These are phyloP conservation scores for Alitta virens DNA, from an alignment of 2,888 invertebrate species.

Conservation along the genomic window DNA sequence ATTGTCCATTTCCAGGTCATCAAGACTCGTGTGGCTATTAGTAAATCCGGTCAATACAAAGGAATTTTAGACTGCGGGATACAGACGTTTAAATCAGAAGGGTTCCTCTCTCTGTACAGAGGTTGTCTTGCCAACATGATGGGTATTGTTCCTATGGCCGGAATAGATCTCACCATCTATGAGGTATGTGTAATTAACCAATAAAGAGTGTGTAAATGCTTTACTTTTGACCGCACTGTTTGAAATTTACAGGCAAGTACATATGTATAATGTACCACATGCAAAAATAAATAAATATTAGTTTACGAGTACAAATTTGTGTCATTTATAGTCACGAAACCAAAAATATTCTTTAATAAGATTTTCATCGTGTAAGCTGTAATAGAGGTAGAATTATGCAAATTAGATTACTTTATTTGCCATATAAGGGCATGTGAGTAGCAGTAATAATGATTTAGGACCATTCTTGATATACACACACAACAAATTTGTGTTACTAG, in stretches of 20 bases:
- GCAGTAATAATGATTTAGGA: no score
- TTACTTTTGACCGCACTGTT: not conserved
- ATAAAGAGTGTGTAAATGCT: not conserved
- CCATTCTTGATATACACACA: no score
- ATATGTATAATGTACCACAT: not conserved
- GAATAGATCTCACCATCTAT: conserved; percentile 94
- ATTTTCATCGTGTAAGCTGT: no score
- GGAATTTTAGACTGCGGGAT: conserved; percentile 75
- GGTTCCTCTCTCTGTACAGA: conserved; percentile 82
- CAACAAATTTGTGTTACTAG: no score
- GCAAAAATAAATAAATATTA: not conserved
- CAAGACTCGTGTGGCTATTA: conserved; percentile 89
- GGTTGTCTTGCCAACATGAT: conserved; percentile 96
- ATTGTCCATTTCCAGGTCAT: conserved; percentile 65
- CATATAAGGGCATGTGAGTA: no score
- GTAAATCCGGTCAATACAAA: conserved; percentile 76
- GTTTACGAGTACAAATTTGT: no score
- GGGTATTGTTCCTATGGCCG: conserved; percentile 90
- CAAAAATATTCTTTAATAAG: no score
- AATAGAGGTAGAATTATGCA: no score
- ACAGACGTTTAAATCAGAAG: conserved; percentile 82
- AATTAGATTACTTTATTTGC: no score
- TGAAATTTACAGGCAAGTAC: not conserved
- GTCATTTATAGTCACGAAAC: no score
- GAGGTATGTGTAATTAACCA: conserved; percentile 60